Percentiles rank a stretch among this genome's conserved stretches.
These are phyloP conservation scores for Dicerorhinus sumatrensis DNA, from an alignment of 2,113 vertebrate species.

Conservation along the genomic window DNA sequence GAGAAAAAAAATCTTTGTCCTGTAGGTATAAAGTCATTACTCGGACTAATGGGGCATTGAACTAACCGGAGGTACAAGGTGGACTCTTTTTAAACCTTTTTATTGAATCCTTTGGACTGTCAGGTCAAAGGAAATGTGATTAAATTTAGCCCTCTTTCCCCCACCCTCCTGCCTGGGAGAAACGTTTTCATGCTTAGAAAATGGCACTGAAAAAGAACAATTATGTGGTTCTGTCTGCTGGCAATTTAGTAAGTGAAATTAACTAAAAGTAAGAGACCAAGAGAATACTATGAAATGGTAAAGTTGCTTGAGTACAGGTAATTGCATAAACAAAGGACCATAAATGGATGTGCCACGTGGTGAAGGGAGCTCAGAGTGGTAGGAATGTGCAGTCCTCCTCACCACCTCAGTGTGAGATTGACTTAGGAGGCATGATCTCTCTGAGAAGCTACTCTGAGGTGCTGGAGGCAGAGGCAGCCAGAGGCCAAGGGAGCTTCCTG, in stretches of 20 bases:
- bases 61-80: conserved; percentile 81
- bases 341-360: fast-evolving
- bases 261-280: background rate
- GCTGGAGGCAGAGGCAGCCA: background rate
- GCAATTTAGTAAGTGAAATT: background rate
- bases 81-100: conserved; percentile 80
- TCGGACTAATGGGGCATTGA: conserved; percentile 86
- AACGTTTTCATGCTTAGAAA: conserved; percentile 78
- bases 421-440: too few species aligned
- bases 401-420: background rate
- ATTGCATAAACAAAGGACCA: background rate
- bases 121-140: conserved; percentile 80
- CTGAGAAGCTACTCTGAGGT: background rate
- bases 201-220: conserved; percentile 62
- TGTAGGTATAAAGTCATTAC: conserved; percentile 84
- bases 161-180: conserved; percentile 35
- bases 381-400: fast-evolving
- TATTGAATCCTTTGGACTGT: conserved; percentile 82
- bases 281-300: background rate
- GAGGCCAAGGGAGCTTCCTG: background rate
- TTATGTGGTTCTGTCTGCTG: background rate
- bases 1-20: conserved; percentile 49
- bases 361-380: background rate
- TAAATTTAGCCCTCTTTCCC: conserved; percentile 4
- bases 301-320: background rate